Base-by-base conservation (phyloP, 2,113 vertebrate genomes). In the Turdus rufiventris region DNA sequence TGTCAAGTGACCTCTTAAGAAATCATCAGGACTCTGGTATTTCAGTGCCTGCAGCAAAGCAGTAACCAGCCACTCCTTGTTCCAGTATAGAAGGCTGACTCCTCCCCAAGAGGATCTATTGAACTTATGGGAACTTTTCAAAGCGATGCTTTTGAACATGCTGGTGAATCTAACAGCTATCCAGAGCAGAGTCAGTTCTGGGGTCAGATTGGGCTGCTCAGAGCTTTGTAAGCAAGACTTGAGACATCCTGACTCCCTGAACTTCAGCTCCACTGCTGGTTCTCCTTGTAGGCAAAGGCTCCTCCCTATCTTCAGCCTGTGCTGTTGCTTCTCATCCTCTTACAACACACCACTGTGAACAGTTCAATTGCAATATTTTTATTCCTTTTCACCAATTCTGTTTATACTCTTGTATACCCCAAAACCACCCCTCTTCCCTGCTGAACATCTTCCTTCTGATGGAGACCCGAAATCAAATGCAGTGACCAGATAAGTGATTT, bases 181-280 rank as follows among this genome's bases (percentile, higher is more conserved):
- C 2, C 29, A 58, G 33, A 85, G n/a, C 5, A 66, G 17, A 60
- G 10, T 2, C 43, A 68, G 10, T 65, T 77, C 36, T 81, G 18
- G 12, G 26, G 43, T 56, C 31, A 58, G 33, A 56, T 4, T 4
- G 4, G 10, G 8, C 36, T 63, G 33, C 58, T 72, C 40, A 75
- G 62, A 25, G 8, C 13, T 83, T 53, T 16, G 19, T 6, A 12
- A 38, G 3, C 0, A 47, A 65, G 5, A 3, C 1, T 23, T 34
- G 31, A 82, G 29, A 47, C 8, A 36, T 5, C 6, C 17, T 16
- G 43, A 38, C 2, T 53, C 3, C 9, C n/a, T 34, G 9, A 8
- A 18, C 13, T 58, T 31, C 2, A 7, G 2, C 34, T 61, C 24
- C 33, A 58, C 16, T 2, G 0, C n/a, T 50, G 18, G 9, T 28